These are phyloP conservation scores for Anguilla pacifica DNA, from an alignment of 2,797 vertebrate genomes.

Conservation along the genomic window DNA sequence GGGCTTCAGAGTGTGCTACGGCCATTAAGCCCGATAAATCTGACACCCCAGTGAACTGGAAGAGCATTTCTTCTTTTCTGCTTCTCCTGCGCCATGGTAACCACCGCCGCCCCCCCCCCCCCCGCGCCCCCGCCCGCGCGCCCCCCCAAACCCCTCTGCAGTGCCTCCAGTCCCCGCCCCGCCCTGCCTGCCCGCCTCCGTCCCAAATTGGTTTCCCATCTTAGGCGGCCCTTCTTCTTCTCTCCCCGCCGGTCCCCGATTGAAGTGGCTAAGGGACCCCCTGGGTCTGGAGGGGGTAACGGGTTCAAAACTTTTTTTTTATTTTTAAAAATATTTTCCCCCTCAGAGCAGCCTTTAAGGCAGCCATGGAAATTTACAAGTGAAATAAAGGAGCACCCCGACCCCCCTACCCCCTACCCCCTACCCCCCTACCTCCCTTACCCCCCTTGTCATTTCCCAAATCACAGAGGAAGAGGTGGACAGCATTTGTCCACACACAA, in stretches of 20 bases:
- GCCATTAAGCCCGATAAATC: background rate
- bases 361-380: constrained; percentile 3
- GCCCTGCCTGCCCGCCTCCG: background rate
- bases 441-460: background rate
- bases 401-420: too few relatives aligned
- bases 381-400: background rate
- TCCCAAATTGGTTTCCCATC: background rate
- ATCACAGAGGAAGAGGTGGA: background rate
- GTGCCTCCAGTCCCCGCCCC: background rate
- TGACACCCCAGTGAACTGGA: constrained; percentile 13
- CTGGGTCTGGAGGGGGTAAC: background rate
- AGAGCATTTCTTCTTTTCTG: constrained; percentile 14
- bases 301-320: background rate
- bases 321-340: too few relatives aligned
- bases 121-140: background rate
- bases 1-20: background rate
- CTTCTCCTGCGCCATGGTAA: constrained; percentile 1
- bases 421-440: background rate
- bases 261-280: background rate
- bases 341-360: background rate
- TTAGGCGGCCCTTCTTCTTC: background rate
- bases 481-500: background rate
- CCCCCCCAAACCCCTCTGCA: background rate
- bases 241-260: background rate
- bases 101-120: background rate